Base-by-base conservation (phyloP, 2,797 vertebrate genomes). In the Ptychadena robeensis region DNA sequence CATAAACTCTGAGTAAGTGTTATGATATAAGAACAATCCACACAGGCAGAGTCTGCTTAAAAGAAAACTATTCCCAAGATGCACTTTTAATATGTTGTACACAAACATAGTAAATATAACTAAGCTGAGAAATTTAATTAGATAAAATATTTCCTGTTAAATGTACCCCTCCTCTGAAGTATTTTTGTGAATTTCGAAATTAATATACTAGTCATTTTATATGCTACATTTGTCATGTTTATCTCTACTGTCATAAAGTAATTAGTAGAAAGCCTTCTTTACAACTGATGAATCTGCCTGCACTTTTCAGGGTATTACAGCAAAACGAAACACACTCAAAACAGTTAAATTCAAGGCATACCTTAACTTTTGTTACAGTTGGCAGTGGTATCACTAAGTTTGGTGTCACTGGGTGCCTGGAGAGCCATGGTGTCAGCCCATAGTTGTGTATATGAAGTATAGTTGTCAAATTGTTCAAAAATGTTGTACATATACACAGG, bases 1-100 rank as follows among this genome's bases (percentile, higher is more conserved):
- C 74, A 77, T 77, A 77, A 77, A 77, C 74, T 66, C 35, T 34
- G 61, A 66, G 66, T 77, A 77, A 77, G 27, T 77, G 65, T 40
- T 77, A 31, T 77, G 74, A 75, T 64, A 75, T 64, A 64, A 61
- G 38, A 75, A 65, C 32, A 66, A 77, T 34, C 31, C 38, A 53
- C 44, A 22, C 32, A 77, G 63, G 30, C 28, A 48, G 63, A 48
- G 74, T 32, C 4, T 66, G 57, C 31, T 65, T 66, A 64, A 76
- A 61, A 38, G n/a, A 61, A 77, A 77, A 77, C 14, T 22, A 32
- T 77, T 38, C 38, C 66, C 74, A 34, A 66, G 74, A 66, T 53
- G 66, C 74, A 48, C 67, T 77, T 67, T 66, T 77, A 77, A 67
- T 77, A 27, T 77, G 63, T 61, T 53, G 63, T n/a, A 48, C 32